Evolutionary conservation across 2,888 invertebrate genomes (phyloP), one percentile per base, ranked within the genome.

Genomic region (Lasioglossum vierecki): DNA sequence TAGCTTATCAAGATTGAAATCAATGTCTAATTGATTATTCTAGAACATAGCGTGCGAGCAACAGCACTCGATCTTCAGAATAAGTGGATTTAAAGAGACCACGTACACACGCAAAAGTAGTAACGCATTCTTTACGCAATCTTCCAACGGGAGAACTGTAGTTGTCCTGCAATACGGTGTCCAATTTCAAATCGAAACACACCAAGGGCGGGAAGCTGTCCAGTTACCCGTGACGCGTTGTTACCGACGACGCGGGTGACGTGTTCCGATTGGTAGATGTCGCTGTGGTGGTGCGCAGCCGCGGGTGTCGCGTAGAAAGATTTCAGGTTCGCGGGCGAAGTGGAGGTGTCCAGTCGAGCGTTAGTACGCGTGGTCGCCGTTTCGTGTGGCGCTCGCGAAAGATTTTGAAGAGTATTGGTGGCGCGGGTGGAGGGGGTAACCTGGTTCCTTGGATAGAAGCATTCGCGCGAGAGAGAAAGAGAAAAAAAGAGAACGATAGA

Each of bases 361-460:
- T 84, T 81, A 88, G 88, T 89, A 84, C 84, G 86, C 88, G 88
- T 13, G n/a, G 78, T 70, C 76, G 79, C 63, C 88, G 85, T 75
- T 76, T 87, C 83, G 75, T 63, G 87, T 41, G 15, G 53, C 77
- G 66, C 73, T 88, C 91, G 87, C 39, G 80, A 6, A 46, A 79
- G 13, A 35, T 82, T 88, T 35, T 30, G 1, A 87, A 68, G 41
- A 39, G 35, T 73, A 30, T 60, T 41, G 4, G 11, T 0, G 26
- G 8, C 26, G 35, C 26, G 30, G 44, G 35, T 63, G 68, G 81
- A n/a, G 72, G 84, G 85, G 83, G 79, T 85, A 86, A 86, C 82
- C 87, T 79, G 80, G 76, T 77, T 84, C 82, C 81, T 78, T 76
- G 79, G 63, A 46, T 75, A 75, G 77, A 66, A 63, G 53, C n/a